Evolutionary conservation across 1,140 invertebrate genomes (phyloP).

Genomic region (Acyrthosiphon pisum): DNA sequence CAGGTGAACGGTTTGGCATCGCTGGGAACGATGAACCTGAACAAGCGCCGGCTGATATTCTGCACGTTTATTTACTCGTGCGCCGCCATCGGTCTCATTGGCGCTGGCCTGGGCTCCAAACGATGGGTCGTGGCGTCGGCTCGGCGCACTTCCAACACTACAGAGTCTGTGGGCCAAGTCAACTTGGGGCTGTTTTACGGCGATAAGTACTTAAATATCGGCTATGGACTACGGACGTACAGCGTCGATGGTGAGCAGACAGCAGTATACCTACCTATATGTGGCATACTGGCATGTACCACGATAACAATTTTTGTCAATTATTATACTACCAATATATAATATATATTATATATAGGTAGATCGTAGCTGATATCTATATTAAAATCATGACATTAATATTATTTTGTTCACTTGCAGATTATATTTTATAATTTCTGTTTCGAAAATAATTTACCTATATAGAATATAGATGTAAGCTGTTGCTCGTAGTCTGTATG

Average conservation of each 20-base stretch:
- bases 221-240: slow-evolving; percentile 79
- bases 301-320: neutral
- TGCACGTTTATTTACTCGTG: slow-evolving; percentile 87
- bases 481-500: no score
- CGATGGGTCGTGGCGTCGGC: slow-evolving; percentile 86
- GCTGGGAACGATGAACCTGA: slow-evolving; percentile 64
- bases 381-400: no score
- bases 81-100: slow-evolving; percentile 80
- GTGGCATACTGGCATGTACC: no score
- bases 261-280: no score
- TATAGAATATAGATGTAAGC: no score
- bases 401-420: no score
- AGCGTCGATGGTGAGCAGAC: slow-evolving; percentile 75
- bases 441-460: no score
- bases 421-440: no score
- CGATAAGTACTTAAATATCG: slow-evolving; percentile 80
- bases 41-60: slow-evolving; percentile 82
- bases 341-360: no score
- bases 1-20: slow-evolving; percentile 35
- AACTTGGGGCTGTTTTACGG: slow-evolving; percentile 86
- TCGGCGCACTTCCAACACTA: slow-evolving; percentile 70
- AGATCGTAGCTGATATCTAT: no score
- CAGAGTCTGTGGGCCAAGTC: slow-evolving; percentile 77
- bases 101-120: slow-evolving; percentile 84
- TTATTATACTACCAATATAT: no score